These are phyloP conservation scores for Dreissena polymorpha DNA, from an alignment of 1,140 invertebrate species.

Conservation along the genomic window DNA sequence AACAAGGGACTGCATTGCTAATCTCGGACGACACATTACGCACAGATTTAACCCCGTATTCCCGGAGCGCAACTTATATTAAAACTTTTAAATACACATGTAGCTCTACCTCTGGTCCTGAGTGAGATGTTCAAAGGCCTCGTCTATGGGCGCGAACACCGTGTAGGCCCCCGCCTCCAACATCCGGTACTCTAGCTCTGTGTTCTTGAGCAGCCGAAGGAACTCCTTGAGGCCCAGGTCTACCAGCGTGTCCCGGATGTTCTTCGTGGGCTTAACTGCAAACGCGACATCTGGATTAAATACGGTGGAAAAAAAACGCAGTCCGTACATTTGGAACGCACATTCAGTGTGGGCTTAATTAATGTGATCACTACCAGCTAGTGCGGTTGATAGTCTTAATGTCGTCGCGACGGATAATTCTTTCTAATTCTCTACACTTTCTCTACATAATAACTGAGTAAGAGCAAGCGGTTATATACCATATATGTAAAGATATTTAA, in stretches of 20 bases:
- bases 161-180: constrained; percentile 41
- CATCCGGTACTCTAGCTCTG: constrained; percentile 51
- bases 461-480: no score
- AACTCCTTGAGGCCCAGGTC: constrained; percentile 41
- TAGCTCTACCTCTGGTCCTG: constrained; percentile 48
- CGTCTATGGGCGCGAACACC: constrained; percentile 48
- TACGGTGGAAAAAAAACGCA: not conserved
- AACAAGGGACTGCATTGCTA: no score
- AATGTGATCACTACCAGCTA: no score
- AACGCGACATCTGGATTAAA: not conserved
- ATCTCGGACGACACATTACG: no score
- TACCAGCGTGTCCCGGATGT: constrained; percentile 41
- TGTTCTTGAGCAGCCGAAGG: constrained; percentile 39
- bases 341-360: not conserved
- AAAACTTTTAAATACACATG: no score
- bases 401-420: no score
- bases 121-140: constrained; percentile 43
- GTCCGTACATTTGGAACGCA: not conserved
- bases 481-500: no score
- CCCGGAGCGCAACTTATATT: no score
- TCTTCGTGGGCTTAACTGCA: constrained; percentile 44
- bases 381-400: no score
- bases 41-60: no score
- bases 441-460: no score
- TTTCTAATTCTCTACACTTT: no score